Percentiles rank a stretch among this genome's conserved stretches.
Conservation (phyloP, 2,888 invertebrate genomes). For the Gortyna flavago region DNA sequence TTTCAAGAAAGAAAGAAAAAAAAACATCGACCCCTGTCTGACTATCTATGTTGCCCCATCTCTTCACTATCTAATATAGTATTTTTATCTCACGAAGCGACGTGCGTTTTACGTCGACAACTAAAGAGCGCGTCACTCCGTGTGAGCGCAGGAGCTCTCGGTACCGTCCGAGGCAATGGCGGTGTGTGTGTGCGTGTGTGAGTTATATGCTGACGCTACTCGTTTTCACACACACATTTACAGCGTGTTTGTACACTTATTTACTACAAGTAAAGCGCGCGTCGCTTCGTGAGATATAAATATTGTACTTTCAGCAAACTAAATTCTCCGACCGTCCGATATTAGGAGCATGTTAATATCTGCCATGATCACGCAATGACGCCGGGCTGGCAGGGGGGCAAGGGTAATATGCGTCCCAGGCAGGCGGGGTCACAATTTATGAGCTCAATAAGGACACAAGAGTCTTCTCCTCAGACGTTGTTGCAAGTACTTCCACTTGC, state of each 20-base stretch:
- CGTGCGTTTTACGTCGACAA: too few species aligned
- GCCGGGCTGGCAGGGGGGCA: background rate
- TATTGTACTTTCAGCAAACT: background rate
- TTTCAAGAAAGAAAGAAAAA: background rate
- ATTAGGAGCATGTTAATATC: slow-evolving; percentile 34
- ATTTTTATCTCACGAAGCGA: background rate
- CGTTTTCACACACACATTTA: background rate
- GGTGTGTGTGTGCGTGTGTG: background rate
- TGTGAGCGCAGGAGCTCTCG: too few species aligned
- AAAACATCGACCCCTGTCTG: too few species aligned
- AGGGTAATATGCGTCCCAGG: slow-evolving; percentile 17
- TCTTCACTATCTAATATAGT: background rate
- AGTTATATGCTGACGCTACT: background rate
- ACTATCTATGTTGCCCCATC: background rate
- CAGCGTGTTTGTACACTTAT: background rate
- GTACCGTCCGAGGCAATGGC: too few species aligned
- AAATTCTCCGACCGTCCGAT: background rate
- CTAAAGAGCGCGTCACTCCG: too few species aligned
- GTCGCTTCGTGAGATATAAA: background rate
- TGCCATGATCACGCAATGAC: slow-evolving; percentile 13
- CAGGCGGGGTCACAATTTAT: slow-evolving; percentile 38
- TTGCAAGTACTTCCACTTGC: slow-evolving; percentile 23
- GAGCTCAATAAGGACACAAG: slow-evolving; percentile 49
- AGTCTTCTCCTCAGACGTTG: slow-evolving; percentile 9
- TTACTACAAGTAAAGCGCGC: background rate